phyloP scores from a whole-genome alignment of 2,797 vertebrate species.

The Megaceryle alcyon region DNA sequence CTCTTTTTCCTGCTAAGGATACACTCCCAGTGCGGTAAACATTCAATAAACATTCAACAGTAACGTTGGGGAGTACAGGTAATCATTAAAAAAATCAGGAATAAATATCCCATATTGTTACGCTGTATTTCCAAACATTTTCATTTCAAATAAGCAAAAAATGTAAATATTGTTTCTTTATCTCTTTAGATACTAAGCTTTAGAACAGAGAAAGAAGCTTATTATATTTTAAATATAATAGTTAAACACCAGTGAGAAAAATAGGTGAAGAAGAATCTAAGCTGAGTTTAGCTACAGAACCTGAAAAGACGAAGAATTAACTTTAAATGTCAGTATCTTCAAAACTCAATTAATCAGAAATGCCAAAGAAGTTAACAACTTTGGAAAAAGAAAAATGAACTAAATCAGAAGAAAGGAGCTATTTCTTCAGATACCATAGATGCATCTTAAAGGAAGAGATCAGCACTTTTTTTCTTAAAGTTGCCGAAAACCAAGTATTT shows the following conservation, averaged over 20 bases:
- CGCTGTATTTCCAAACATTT: background rate
- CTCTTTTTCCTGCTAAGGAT: background rate
- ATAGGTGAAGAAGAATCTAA: background rate
- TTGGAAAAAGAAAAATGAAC: background rate
- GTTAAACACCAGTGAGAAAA: background rate
- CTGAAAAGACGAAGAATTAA: background rate
- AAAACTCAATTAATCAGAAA: slow-evolving; percentile 13
- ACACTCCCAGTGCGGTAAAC: background rate
- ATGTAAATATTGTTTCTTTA: background rate
- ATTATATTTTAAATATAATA: background rate
- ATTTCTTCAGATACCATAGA: background rate
- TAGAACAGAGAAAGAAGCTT: background rate
- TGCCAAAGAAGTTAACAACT: background rate
- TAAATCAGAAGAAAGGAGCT: background rate
- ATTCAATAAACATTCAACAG: background rate
- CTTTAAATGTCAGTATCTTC: slow-evolving; percentile 4
- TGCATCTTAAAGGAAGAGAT: background rate
- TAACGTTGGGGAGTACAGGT: background rate
- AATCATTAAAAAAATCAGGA: background rate
- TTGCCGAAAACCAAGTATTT: background rate
- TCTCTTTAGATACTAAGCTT: background rate
- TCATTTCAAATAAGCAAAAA: background rate
- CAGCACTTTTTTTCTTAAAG: background rate
- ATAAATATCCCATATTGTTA: background rate
- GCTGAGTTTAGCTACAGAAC: background rate